Evolutionary conservation across 64 coral and sea anemone genomes (phyloP).

Genomic region (Hydrozoanthus tunicans): DNA sequence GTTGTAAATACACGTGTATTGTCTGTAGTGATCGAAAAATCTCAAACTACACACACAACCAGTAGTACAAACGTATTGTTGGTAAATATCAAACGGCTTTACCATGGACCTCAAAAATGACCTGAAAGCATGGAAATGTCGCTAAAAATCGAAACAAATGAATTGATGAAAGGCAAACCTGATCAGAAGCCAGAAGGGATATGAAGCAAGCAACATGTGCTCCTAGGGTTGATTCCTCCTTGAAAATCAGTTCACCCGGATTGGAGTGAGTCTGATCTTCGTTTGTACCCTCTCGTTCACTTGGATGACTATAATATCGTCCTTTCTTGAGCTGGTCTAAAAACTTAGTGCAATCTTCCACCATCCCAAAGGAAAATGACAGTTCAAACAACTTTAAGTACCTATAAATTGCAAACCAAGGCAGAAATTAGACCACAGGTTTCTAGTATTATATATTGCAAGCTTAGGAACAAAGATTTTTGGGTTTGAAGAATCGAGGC

Average conservation of each 20-base stretch:
- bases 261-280: not conserved
- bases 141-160: not conserved
- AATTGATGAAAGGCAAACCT: not conserved
- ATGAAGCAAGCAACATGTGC: constrained; percentile 21
- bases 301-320: not conserved
- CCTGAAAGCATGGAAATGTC: too few species aligned
- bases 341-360: constrained; percentile 17
- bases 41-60: too few species aligned
- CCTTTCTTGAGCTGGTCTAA: constrained; percentile 18
- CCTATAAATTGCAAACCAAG: not conserved
- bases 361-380: not conserved
- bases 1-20: not conserved
- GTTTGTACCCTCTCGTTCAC: too few species aligned
- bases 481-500: too few species aligned
- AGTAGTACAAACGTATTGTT: too few species aligned
- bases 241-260: not conserved
- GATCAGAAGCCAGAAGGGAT: constrained; percentile 20
- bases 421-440: not conserved
- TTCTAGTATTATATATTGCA: not conserved
- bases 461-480: too few species aligned
- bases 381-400: constrained; percentile 31
- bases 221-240: not conserved
- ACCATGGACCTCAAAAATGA: too few species aligned
- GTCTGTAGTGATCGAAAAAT: not conserved
- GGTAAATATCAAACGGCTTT: too few species aligned